Evolutionary conservation across 2,888 invertebrate genomes (phyloP), one percentile per base, ranked within the genome.

Genomic region (Mesorhabditis sp.): DNA sequence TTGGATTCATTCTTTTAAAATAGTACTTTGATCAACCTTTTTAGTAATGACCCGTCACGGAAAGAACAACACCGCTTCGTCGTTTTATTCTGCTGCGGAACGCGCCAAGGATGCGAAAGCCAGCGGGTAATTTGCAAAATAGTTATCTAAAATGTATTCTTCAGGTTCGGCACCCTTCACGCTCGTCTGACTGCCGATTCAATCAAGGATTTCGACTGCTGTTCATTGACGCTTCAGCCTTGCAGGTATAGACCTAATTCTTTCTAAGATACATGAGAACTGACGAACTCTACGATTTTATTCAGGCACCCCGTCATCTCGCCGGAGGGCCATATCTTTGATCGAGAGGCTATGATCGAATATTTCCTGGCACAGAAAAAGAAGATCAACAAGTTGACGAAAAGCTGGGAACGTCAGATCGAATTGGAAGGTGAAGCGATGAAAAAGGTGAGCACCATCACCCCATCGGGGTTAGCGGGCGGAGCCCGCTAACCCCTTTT

Each of bases 71-170:
- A 99, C 98, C 2, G 97, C 98, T 1, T 94, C 95, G 70, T 93
- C 96, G 6, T 96, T 97, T 7, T 99, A 98, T 86, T 95, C 97
- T 0, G 97, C 98, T 83, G 93, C 95, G 83, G 98, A 98, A 86
- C 93, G 95, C 88, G 92, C 94, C 86, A 94, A 94, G 86, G 97
- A 98, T 86, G 94, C 95, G 2, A 91, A 92, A 67, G 72, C 71
- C 5, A 7, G 58, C 4, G 62, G 10, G 43, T 65, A 28, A 43
- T 65, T 43, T n/a, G 7, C 43, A 7, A 15, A 13, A 10, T 62
- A 7, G 42, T 28, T 7, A 4, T 50, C 13, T 5, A 15, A 10
- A 45, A 70, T 66, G 13, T 71, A 68, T 67, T 70, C 4, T 95
- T 95, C 13, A 97, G 97, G 5, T 98, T 95, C 87, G 96, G 90